A percentile compares a stretch with the other conserved stretches of the same genome.
Conservation (phyloP, 2,888 invertebrate species). For the Ectemnius cavifrons region DNA sequence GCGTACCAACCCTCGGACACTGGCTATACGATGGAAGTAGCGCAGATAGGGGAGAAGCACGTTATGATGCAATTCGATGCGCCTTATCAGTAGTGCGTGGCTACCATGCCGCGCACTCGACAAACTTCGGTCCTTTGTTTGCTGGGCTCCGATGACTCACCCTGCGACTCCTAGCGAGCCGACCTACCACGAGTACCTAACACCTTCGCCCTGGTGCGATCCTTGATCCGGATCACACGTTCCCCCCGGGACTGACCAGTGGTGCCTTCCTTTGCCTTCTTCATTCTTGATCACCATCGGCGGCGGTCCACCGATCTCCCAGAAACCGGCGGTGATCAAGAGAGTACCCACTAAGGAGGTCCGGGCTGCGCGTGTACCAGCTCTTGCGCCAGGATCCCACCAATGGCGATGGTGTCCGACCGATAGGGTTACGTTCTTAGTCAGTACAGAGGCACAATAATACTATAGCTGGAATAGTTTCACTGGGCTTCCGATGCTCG, state of each 20-base stretch:
- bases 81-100: slow-evolving; percentile 73
- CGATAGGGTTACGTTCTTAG: background rate
- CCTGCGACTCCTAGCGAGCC: no score
- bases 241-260: background rate
- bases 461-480: slow-evolving; percentile 2
- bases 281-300: background rate
- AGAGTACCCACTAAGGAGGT: background rate
- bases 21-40: slow-evolving; percentile 66
- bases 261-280: background rate
- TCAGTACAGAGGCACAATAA: background rate
- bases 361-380: background rate
- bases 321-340: background rate
- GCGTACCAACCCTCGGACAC: slow-evolving; percentile 49
- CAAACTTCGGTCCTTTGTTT: background rate
- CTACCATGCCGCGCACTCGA: background rate
- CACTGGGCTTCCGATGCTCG: background rate
- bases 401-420: background rate
- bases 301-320: background rate
- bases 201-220: background rate
- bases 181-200: background rate
- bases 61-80: slow-evolving; percentile 75
- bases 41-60: slow-evolving; percentile 61
- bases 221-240: background rate
- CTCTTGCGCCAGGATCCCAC: background rate
- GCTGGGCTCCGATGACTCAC: background rate